Percentiles rank a stretch among this genome's conserved stretches.
Evolutionary conservation across 2,797 vertebrate species (phyloP).

Genomic region (Antennarius maculatus): DNA sequence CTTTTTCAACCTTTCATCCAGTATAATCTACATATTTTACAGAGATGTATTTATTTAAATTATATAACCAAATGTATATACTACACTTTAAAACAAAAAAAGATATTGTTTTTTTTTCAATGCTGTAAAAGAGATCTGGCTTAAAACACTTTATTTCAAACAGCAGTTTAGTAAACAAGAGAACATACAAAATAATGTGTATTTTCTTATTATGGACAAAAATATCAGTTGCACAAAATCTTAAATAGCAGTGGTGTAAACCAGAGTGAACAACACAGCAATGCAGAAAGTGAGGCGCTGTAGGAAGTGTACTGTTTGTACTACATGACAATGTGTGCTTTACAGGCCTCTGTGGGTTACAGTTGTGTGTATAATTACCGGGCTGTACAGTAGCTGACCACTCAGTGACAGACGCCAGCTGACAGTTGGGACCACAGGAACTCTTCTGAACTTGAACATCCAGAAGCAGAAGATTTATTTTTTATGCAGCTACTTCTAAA

Average conservation of each 20-base stretch:
- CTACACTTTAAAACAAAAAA: too few species aligned
- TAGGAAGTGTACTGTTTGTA: slow-evolving; percentile 64
- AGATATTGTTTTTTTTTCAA: neutral
- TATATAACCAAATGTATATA: neutral
- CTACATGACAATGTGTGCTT: slow-evolving; percentile 68
- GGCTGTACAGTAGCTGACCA: slow-evolving; percentile 68
- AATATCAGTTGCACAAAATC: slow-evolving; percentile 13
- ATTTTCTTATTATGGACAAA: neutral
- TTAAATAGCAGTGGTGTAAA: slow-evolving; percentile 25
- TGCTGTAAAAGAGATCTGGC: neutral
- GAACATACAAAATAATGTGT: neutral
- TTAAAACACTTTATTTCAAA: neutral
- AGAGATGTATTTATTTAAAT: neutral
- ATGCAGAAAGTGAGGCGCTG: slow-evolving; percentile 32
- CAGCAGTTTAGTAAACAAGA: neutral
- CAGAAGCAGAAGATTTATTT: slow-evolving; percentile 19
- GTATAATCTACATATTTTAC: neutral
- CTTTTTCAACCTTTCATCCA: too few species aligned
- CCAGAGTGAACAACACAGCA: slow-evolving; percentile 35
- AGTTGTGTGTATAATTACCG: slow-evolving; percentile 58
- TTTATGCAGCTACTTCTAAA: slow-evolving; percentile 23
- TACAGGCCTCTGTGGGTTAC: slow-evolving; percentile 56
- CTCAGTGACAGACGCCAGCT: slow-evolving; percentile 62
- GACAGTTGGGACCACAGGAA: slow-evolving; percentile 49
- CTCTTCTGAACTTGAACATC: slow-evolving; percentile 39